Evolutionary conservation across 1,140 invertebrate species (phyloP), one percentile per base, ranked within the genome.

Genomic region (Melipona quadrifasciata): DNA sequence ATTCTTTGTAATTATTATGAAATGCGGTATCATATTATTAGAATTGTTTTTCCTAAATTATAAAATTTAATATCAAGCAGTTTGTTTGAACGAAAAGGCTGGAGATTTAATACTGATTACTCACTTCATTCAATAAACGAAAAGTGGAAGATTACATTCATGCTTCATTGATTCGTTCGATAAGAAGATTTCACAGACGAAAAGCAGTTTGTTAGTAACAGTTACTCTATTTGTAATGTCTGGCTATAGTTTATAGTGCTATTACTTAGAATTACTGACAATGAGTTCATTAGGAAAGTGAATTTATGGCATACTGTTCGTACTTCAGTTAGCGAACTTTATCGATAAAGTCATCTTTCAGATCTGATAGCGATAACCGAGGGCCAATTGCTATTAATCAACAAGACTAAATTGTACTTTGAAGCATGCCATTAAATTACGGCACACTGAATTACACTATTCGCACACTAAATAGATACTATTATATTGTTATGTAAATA

Each of bases 271-370:
- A 80, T 72, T 47, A 58, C 64, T 27, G 55, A 21, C 31, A 47
- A 47, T 47, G 39, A 47, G 39, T 27, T 72, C 58, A n/a, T 80
- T 61, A 64, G 51, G 79, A 64, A 80, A 80, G 79, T 61, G 55
- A 80, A 80, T 73, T 72, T 72, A 73, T 31, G 24, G 58, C 31
- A 8, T 14, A 39, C n/a, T 27, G 47, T 55, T 55, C 8, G 68
- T 19, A 27, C 16, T 53, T 47, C 57, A 0, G 16, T n/a, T 19
- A 5, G 34, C 24, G 14, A 34, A 31, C 21, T 79, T 68, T 55
- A 34, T 39, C 27, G 31, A 24, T 68, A 47, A 65, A 34, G n/a
- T 65, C 27, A 24, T 55, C 21, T 34, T n/a, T 55, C 57, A 31
- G 6, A 80, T 80, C 55, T 47, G 55, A 27, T 53, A 61, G 16